A percentile compares a stretch with the other conserved stretches of the same genome.
Conservation (phyloP, 2,888 invertebrate species). For the Ormyrus thymus region DNA sequence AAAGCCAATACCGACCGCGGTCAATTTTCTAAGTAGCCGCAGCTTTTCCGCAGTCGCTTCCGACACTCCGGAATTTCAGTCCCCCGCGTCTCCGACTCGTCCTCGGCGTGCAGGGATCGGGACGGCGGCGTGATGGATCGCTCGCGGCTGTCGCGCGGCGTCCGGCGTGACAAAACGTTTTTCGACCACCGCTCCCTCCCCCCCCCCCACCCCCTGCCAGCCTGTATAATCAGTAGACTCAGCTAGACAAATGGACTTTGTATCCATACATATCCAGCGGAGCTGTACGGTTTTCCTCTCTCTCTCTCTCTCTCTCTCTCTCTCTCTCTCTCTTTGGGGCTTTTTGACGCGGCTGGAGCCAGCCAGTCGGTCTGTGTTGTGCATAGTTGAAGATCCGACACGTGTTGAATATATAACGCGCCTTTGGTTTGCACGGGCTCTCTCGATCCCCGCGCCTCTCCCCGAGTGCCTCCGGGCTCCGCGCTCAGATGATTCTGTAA, state of each 20-base stretch:
- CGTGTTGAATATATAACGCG: too few relatives aligned
- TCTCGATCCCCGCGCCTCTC: too few relatives aligned
- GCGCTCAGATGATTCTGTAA: too few relatives aligned
- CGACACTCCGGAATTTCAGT: not conserved
- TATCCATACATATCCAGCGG: not conserved
- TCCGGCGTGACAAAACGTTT: conserved; percentile 52
- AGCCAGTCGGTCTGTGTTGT: too few relatives aligned
- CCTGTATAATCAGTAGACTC: conserved; percentile 21
- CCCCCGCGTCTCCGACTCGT: not conserved
- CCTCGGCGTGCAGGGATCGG: conserved; percentile 6
- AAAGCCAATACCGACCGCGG: not conserved
- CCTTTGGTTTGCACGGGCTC: too few relatives aligned
- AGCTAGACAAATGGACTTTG: conserved; percentile 32
- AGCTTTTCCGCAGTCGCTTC: not conserved
- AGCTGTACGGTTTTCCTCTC: not conserved
- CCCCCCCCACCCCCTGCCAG: not conserved
- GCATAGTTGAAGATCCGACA: too few relatives aligned
- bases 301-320: not conserved
- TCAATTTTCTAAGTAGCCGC: not conserved
- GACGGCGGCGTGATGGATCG: conserved; percentile 39
- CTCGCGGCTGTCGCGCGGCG: not conserved
- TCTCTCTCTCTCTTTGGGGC: not conserved
- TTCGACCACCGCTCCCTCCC: not conserved
- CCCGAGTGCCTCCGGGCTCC: too few relatives aligned
- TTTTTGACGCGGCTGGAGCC: too few relatives aligned